A percentile compares a stretch with the other conserved stretches of the same genome.
Evolutionary conservation across 2,888 invertebrate genomes (phyloP).

Genomic region (Listrodromus nycthemerus): DNA sequence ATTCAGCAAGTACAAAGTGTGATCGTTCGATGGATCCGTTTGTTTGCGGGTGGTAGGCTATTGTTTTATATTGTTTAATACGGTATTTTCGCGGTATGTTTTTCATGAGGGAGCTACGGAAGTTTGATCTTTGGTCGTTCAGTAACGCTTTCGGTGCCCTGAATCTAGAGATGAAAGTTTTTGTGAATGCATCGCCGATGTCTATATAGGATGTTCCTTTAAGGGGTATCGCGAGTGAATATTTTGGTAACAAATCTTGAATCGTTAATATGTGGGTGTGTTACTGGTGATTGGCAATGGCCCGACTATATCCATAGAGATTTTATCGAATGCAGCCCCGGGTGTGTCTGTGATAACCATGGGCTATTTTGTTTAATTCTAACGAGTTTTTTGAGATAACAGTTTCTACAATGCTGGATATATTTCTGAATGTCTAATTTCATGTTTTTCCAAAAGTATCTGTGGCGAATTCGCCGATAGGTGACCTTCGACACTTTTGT

Average conservation of each 20-base stretch:
- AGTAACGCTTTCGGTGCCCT: conserved; percentile 22
- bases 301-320: conserved; percentile 12
- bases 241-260: too few species aligned
- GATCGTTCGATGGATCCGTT: neutral
- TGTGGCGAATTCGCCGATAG: too few species aligned
- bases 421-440: conserved; percentile 50
- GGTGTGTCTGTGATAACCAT: conserved; percentile 55
- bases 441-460: conserved; percentile 66
- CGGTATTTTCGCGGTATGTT: too few species aligned
- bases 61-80: too few species aligned
- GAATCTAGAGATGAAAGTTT: conserved; percentile 38
- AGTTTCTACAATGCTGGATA: conserved; percentile 60
- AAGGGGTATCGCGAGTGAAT: conserved; percentile 51
- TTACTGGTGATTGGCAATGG: conserved; percentile 34
- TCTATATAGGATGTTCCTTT: too few species aligned
- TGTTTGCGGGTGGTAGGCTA: too few species aligned
- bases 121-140: too few species aligned
- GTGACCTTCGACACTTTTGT: too few species aligned
- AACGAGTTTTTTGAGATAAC: conserved; percentile 65
- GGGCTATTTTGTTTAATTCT: conserved; percentile 23
- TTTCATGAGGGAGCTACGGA: too few species aligned
- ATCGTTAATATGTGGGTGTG: conserved; percentile 52
- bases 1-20: neutral
- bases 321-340: too few species aligned
- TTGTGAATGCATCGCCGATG: conserved; percentile 40